Percentiles rank a stretch among this genome's conserved stretches.
These are phyloP conservation scores for Eclectus roratus DNA, from an alignment of 2,113 vertebrate species.

Conservation along the genomic window DNA sequence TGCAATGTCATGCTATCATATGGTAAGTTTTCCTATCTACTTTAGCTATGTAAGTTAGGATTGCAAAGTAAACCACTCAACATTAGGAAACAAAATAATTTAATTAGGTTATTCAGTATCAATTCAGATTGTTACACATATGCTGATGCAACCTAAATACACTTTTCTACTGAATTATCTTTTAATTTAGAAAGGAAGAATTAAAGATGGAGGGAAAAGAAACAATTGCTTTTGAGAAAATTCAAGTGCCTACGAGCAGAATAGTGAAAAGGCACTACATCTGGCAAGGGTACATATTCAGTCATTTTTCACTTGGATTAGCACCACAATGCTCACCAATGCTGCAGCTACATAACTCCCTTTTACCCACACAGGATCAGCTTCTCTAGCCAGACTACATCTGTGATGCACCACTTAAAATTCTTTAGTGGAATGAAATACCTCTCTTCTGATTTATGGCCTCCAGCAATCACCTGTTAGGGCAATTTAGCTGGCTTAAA, in stretches of 20 bases:
- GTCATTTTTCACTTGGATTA: neutral
- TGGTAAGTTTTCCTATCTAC: neutral
- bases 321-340: neutral
- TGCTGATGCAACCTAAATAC: neutral
- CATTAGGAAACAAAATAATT: neutral
- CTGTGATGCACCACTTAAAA: constrained; percentile 16
- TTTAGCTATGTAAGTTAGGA: neutral
- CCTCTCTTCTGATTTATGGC: neutral
- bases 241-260: neutral
- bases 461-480: constrained; percentile 1
- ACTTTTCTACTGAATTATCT: neutral
- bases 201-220: neutral
- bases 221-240: neutral
- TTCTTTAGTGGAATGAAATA: neutral
- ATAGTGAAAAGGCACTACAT: neutral
- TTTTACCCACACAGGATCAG: neutral
- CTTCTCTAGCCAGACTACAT: neutral
- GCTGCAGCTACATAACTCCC: neutral
- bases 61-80: neutral
- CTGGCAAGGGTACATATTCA: neutral
- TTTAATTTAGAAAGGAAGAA: neutral
- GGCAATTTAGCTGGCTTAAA: neutral
- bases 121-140: neutral
- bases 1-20: neutral
- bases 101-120: neutral